phyloP scores from a whole-genome alignment of 1,140 invertebrate species.

The Hypothenemus hampei region DNA sequence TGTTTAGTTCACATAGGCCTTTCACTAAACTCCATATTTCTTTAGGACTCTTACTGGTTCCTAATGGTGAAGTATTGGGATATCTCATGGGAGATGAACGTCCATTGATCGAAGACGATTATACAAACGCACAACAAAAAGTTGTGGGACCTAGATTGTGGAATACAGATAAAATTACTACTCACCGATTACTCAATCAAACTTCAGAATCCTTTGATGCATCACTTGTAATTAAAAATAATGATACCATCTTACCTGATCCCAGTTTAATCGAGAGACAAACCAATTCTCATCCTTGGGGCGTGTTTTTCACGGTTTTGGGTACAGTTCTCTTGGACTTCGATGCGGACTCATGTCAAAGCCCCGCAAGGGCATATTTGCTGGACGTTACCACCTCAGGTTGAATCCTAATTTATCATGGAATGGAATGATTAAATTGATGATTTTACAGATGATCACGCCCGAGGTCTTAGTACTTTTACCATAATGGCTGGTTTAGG shows the following conservation, averaged over 20 bases:
- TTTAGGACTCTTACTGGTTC: slow-evolving; percentile 78
- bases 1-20: too few relatives aligned
- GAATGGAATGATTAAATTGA: background rate
- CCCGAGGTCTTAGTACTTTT: slow-evolving; percentile 87
- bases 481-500: slow-evolving; percentile 95
- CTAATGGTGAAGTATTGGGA: slow-evolving; percentile 84
- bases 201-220: background rate
- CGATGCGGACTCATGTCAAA: slow-evolving; percentile 93
- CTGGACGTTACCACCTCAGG: slow-evolving; percentile 87
- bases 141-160: slow-evolving; percentile 31
- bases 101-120: slow-evolving; percentile 41
- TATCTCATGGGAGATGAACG: slow-evolving; percentile 69
- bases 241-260: background rate
- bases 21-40: too few relatives aligned
- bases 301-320: slow-evolving; percentile 85
- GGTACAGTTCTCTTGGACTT: slow-evolving; percentile 93
- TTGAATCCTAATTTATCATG: too few relatives aligned
- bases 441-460: slow-evolving; percentile 75
- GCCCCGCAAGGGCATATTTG: slow-evolving; percentile 86
- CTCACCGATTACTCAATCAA: background rate
- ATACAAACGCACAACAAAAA: slow-evolving; percentile 37
- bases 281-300: slow-evolving; percentile 71
- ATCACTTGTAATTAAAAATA: too few relatives aligned
- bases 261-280: background rate
- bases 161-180: background rate